Base-by-base conservation (phyloP, 1,140 invertebrate genomes). In the Macrobrachium nipponense region DNA sequence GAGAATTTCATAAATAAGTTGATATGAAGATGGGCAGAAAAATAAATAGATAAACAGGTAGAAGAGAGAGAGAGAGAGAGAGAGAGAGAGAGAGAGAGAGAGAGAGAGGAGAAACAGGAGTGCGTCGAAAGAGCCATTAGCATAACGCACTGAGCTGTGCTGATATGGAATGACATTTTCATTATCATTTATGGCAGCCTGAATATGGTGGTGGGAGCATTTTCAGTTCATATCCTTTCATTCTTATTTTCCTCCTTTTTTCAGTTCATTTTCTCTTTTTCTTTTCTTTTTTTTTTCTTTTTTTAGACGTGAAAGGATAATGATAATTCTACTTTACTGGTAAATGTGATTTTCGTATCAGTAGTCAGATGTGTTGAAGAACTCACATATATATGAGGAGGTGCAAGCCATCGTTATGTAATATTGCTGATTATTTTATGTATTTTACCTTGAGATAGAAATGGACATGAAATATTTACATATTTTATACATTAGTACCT, bases 121-220 rank as follows among this genome's bases (percentile, higher is more conserved):
- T 18, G 51, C 61, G 70, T 23, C 23, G 59, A 73, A 70, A 43
- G 80, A 75, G 58, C 27, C 80, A 82, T 82, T 82, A 82, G 70
- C 81, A 82, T 82, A 82, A 82, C 81, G 68, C 81, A 76, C 58
- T 75, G 70, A 72, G 23, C 70, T 62, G 81, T 82, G 81, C 44
- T 62, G 81, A 82, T 82, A 36, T 18, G 58, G 61, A 82, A 76
- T 82, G 81, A 44, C 81, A 62, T 82, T 82, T 82, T 82, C 81
- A 82, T 82, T 76, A 82, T 82, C 81, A 82, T 73, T 82, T 75
- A 82, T 75, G 81, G 81, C 81, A 82, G 81, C 70, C 62, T 68
- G 43, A 76, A 76, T 75, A 76, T 76, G 59, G 70, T 20, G 18
- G 23, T 15, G 36, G 81, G 17, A 62, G 72, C 17, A 75, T 82